These are phyloP conservation scores for Seladonia tumulorum DNA, from an alignment of 2,888 invertebrate genomes.

Conservation along the genomic window DNA sequence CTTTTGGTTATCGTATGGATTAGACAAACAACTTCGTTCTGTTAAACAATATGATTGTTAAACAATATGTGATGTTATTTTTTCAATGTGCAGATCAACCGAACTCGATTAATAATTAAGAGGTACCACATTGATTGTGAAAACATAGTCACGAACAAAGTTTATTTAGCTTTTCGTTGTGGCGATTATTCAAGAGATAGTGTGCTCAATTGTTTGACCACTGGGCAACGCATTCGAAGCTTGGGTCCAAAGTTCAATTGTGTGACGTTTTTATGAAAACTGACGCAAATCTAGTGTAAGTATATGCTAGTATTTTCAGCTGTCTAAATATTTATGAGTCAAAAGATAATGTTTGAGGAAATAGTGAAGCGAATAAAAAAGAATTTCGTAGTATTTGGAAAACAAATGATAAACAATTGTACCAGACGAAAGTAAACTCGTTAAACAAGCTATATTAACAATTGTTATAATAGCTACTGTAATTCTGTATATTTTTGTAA, in stretches of 20 bases:
- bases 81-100: neutral
- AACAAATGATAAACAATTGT: neutral
- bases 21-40: too few species aligned
- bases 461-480: too few species aligned
- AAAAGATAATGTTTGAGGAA: neutral
- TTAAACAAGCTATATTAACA: too few species aligned
- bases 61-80: neutral
- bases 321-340: neutral
- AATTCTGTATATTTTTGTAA: too few species aligned
- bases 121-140: neutral
- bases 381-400: neutral
- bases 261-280: neutral
- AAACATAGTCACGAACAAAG: neutral
- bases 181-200: neutral
- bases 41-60: too few species aligned
- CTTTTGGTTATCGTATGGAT: too few species aligned
- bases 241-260: neutral
- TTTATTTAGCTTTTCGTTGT: neutral
- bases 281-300: slow-evolving; percentile 1
- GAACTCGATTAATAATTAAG: neutral
- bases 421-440: neutral
- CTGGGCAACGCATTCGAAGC: neutral
- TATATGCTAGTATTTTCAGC: neutral
- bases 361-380: neutral
- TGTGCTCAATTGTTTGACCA: neutral